Evolutionary conservation across 2,888 invertebrate species (phyloP).

Genomic region (Ormia ochracea): DNA sequence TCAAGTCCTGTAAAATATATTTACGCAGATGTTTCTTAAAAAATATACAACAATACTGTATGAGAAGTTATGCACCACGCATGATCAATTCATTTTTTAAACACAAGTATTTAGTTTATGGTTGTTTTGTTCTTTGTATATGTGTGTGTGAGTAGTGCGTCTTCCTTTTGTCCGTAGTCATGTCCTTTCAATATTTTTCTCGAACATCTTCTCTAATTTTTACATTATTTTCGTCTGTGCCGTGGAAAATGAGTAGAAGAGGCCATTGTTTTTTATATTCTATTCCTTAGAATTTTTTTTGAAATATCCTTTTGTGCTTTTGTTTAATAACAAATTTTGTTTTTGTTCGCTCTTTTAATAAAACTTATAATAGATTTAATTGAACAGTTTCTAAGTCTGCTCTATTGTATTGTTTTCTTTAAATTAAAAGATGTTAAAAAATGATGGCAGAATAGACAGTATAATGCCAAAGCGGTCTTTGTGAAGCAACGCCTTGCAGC

Average conservation of each 20-base stretch:
- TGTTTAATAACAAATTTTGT: slow-evolving; percentile 28
- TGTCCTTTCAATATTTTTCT: slow-evolving; percentile 9
- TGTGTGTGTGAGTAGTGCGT: too few species aligned
- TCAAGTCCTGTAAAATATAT: slow-evolving; percentile 34
- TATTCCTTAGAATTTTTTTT: slow-evolving; percentile 33
- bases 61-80: slow-evolving; percentile 57
- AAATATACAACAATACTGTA: not conserved
- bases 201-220: slow-evolving; percentile 2
- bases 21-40: slow-evolving; percentile 64
- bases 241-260: slow-evolving; percentile 20
- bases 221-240: slow-evolving; percentile 22
- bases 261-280: slow-evolving; percentile 34
- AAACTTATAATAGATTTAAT: slow-evolving; percentile 50
- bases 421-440: not conserved
- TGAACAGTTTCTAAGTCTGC: slow-evolving; percentile 19
- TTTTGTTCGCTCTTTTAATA: slow-evolving; percentile 20
- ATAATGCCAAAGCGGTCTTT: not conserved
- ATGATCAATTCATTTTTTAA: slow-evolving; percentile 60
- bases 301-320: slow-evolving; percentile 46
- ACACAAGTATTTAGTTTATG: slow-evolving; percentile 13
- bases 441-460: not conserved
- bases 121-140: slow-evolving; percentile 7
- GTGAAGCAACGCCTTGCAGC: too few species aligned
- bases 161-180: slow-evolving; percentile 24
- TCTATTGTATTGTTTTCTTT: slow-evolving; percentile 36